Evolutionary conservation across 2,888 invertebrate genomes (phyloP).

Genomic region (Eristalis arbustorum): DNA sequence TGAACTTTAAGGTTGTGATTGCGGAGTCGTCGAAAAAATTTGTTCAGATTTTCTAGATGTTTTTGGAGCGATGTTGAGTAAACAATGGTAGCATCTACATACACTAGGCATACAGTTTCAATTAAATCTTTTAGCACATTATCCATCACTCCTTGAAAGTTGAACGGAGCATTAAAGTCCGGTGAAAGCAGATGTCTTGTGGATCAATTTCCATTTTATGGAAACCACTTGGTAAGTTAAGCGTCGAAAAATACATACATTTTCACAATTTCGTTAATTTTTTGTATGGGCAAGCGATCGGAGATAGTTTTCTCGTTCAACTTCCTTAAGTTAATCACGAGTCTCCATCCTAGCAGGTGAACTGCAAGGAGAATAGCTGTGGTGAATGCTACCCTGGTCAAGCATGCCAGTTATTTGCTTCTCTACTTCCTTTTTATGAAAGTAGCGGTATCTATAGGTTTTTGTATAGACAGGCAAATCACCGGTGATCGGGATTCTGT

Average conservation of each 20-base stretch:
- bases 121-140: conserved; percentile 70
- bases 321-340: not conserved
- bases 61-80: conserved; percentile 42
- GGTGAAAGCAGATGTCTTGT: not conserved
- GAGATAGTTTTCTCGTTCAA: not conserved
- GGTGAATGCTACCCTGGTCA: not conserved
- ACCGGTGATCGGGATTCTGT: conserved; percentile 1
- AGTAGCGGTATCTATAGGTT: conserved; percentile 10
- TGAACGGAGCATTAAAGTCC: not conserved
- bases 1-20: conserved; percentile 67
- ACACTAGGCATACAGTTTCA: conserved; percentile 66
- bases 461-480: conserved; percentile 9
- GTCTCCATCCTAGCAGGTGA: conserved; percentile 3
- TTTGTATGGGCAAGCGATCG: not conserved
- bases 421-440: conserved; percentile 10
- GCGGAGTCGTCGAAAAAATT: conserved; percentile 69
- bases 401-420: conserved; percentile 19
- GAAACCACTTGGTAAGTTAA: not conserved
- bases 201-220: not conserved
- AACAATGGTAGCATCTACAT: conserved; percentile 48
- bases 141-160: too few relatives aligned
- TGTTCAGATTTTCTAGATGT: conserved; percentile 64
- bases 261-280: not conserved
- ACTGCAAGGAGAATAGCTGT: not conserved
- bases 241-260: not conserved